These are phyloP conservation scores for Tenthredo notha DNA, from an alignment of 2,888 invertebrate species.

Conservation along the genomic window DNA sequence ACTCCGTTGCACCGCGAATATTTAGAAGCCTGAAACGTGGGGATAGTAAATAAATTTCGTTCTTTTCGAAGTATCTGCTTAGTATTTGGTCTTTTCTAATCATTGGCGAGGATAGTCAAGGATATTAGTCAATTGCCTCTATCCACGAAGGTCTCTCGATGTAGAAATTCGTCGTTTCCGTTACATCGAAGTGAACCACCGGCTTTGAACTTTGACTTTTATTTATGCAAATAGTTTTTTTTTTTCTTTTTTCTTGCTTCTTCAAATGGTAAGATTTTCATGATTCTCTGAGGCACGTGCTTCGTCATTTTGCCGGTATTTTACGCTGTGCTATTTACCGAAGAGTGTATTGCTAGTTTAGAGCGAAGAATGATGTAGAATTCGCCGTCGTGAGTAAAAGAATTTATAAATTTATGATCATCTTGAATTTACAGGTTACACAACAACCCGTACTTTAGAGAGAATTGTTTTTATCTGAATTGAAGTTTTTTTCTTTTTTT, in stretches of 20 bases:
- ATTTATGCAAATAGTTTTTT: neutral
- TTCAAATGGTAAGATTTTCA: neutral
- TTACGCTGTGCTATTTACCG: neutral
- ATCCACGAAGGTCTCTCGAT: neutral
- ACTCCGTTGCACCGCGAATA: neutral
- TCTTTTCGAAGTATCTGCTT: neutral
- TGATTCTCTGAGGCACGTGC: neutral
- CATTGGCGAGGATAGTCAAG: neutral
- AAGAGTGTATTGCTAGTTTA: neutral
- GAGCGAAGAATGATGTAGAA: neutral
- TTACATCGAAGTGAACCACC: slow-evolving; percentile 3
- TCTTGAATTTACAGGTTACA: neutral
- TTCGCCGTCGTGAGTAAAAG: neutral
- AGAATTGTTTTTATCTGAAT: neutral
- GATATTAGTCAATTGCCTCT: neutral
- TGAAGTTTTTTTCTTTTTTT: neutral
- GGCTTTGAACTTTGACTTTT: neutral
- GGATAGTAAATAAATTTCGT: neutral
- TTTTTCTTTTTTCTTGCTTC: neutral
- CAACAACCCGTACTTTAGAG: neutral
- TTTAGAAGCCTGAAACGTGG: neutral
- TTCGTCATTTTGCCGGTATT: neutral
- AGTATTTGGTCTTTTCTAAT: neutral
- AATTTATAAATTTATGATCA: neutral
- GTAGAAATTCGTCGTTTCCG: neutral